A percentile compares a stretch with the other conserved stretches of the same genome.
These are phyloP conservation scores for Coronaproctus castanopsis DNA, from an alignment of 2,888 invertebrate genomes.

Conservation along the genomic window DNA sequence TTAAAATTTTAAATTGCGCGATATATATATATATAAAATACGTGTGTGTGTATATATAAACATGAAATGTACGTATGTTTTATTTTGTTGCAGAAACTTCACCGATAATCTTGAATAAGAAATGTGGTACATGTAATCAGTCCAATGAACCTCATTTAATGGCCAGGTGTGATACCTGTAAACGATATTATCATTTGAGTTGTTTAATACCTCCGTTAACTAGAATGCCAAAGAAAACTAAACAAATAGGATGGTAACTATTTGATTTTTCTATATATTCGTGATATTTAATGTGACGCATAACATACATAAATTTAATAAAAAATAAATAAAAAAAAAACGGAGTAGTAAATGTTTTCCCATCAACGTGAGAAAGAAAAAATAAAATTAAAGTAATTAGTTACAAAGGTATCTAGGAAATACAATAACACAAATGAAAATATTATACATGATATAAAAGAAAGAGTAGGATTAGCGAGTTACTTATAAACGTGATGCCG, in stretches of 20 bases:
- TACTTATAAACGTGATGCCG: too few relatives aligned
- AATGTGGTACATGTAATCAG: constrained; percentile 71
- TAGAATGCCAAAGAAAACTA: constrained; percentile 87
- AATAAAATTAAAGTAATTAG: too few relatives aligned
- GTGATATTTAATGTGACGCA: background rate
- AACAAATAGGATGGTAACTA: constrained; percentile 70
- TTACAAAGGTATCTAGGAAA: too few relatives aligned
- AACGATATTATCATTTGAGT: constrained; percentile 75
- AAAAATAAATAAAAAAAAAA: background rate
- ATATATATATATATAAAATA: too few relatives aligned
- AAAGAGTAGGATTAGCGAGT: too few relatives aligned
- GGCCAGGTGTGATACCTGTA: constrained; percentile 88
- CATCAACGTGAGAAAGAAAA: background rate
- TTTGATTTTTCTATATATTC: constrained; percentile 1
- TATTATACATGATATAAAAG: too few relatives aligned
- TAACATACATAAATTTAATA: background rate
- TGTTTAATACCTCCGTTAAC: constrained; percentile 86
- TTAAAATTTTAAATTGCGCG: too few relatives aligned
- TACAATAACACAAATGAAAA: too few relatives aligned
- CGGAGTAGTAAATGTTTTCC: background rate
- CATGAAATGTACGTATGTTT: too few relatives aligned
- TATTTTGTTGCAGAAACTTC: constrained; percentile 10
- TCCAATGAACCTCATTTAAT: constrained; percentile 79
- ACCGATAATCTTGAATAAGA: constrained; percentile 35
- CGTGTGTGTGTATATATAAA: too few relatives aligned